Base-by-base conservation (phyloP, 2,888 invertebrate species). In the Amphipyra tragopoginis region DNA sequence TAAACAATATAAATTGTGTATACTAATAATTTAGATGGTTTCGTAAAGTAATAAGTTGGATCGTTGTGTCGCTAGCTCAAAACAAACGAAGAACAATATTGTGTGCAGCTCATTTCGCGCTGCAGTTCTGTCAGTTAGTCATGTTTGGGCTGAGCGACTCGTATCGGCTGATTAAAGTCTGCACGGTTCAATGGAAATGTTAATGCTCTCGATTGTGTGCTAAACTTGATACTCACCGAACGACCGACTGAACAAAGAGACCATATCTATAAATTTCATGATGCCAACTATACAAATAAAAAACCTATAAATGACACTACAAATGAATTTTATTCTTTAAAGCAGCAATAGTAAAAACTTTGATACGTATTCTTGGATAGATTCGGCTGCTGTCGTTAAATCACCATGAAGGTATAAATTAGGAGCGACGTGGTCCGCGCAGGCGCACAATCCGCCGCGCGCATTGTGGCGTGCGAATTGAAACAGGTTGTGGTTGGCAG, bases 401-500 rank as follows among this genome's bases (percentile, higher is more conserved):
- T 88, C 87, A 88, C 90, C 94, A 91, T 94, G 94, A 93, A 92
- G 91, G 84, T 91, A 94, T 94, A 94, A 94, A 94, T 94, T 92
- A 92, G 85, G 78, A 81, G 81, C 73, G 83, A 86, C 82, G 88
- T 88, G 88, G 84, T 77, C 82, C 73, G 86, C 86, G 85, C 86
- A 71, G 82, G 82, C 86, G 84, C 85, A 91, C 89, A 92, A 90
- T 87, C 83, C 86, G 60, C 77, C 77, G 83, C 85, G 83, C 74
- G 86, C 87, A 88, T 91, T 91, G 89, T 91, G 87, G 83, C 86
- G 89, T 86, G 91, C 91, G 91, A 90, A 93, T 90, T 86, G 89
- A 95, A 95, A 95, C 95, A 95, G 94, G 95, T 93, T 94, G 93
- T 81, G 89, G 75, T 81, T 90, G 93, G 87, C 93, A 93, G 93